These are phyloP conservation scores for Scaptomyza polygonia DNA, from an alignment of 2,888 invertebrate genomes.

Conservation along the genomic window DNA sequence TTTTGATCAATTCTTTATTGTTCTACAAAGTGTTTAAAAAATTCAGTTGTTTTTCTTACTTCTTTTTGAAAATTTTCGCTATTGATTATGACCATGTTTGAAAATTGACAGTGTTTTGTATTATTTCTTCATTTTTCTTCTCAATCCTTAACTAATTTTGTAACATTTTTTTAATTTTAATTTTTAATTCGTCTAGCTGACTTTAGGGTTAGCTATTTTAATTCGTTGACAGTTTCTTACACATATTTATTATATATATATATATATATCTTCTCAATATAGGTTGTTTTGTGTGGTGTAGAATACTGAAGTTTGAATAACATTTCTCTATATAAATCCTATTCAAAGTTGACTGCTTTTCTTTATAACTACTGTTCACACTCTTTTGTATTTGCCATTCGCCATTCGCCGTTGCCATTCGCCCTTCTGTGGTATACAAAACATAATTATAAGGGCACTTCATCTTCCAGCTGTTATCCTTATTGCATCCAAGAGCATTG, in stretches of 20 bases:
- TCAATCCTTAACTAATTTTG: background rate
- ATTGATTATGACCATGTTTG: conserved; percentile 51
- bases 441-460: conserved; percentile 34
- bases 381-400: conserved; percentile 14
- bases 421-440: conserved; percentile 35
- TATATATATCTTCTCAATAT: conserved; percentile 3
- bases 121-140: conserved; percentile 10
- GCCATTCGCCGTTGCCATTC: conserved; percentile 2
- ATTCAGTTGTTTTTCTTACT: conserved; percentile 31
- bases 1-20: conserved; percentile 17
- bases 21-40: conserved; percentile 74
- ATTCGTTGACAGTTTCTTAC: conserved; percentile 75
- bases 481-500: background rate
- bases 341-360: conserved; percentile 31
- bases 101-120: conserved; percentile 74
- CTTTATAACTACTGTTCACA: conserved; percentile 29
- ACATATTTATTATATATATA: conserved; percentile 12
- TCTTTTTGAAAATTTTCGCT: background rate
- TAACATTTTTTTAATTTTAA: conserved; percentile 29
- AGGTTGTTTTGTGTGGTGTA: conserved; percentile 17
- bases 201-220: conserved; percentile 56
- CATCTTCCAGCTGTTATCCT: conserved; percentile 1
- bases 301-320: conserved; percentile 20
- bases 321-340: conserved; percentile 9
- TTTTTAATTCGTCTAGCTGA: conserved; percentile 20